Base-by-base conservation (phyloP, 2,888 invertebrate genomes). In the Syrphus vitripennis region DNA sequence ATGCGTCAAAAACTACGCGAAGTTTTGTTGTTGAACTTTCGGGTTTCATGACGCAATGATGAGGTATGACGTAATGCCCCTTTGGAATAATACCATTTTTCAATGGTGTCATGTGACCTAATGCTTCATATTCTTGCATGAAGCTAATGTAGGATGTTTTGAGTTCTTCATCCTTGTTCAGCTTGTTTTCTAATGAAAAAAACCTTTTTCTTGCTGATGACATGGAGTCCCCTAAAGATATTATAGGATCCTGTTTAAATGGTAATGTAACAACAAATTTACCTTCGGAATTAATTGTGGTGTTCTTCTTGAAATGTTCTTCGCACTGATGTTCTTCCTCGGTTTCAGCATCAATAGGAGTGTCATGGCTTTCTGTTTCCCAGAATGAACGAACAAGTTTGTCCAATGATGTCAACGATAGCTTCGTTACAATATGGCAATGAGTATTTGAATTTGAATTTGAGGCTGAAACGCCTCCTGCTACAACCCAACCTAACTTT, bases 241-340 rank as follows among this genome's bases (percentile, higher is more conserved):
- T 40, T 7, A 14, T 14, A 40, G 40, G 40, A 14, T 40, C 7
- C 7, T 40, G 10, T 14, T 40, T 40, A 40, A 40, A 40, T 40
- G 40, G 40, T 40, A 40, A 19, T 10, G 16, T 45, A 19, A 45
- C 19, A 19, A 45, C 6, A 45, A 45, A 45, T 45, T 45, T 21
- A 19, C 45, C 31, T 7, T 48, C 40, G 9, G n/a, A n/a, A 24
- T n/a, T 61, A 3, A 14, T 24, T 29, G 4, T 59, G 1, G 50
- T 70, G 26, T 42, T 45, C 9, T 19, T 65, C 9, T 55, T 19
- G 37, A 63, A 77, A 16, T 70, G 21, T 6, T 26, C 12, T 16
- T 77, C 61, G 14, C 77, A 77, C 24, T 61, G 45, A 6, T 48
- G 50, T 24, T 69, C 61, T 14, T 69, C 59, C 16, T 37, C 29